Evolutionary conservation across 2,113 vertebrate genomes (phyloP).

Genomic region (Pavo muticus): DNA sequence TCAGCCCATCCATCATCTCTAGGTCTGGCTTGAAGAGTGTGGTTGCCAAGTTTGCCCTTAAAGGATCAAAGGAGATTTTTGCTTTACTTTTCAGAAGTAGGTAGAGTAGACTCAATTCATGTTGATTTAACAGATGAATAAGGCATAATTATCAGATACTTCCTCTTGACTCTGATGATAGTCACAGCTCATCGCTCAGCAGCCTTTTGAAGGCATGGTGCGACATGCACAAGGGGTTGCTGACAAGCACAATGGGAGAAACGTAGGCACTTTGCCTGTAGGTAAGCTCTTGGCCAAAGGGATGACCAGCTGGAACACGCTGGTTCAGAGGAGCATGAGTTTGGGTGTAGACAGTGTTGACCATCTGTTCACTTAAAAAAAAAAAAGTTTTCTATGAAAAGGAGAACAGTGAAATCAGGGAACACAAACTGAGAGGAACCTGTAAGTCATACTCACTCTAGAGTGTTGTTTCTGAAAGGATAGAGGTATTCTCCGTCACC

Average conservation of each 20-base stretch:
- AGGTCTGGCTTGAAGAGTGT: neutral
- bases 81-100: neutral
- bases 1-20: neutral
- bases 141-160: neutral
- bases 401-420: rapidly evolving
- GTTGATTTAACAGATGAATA: neutral
- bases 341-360: neutral
- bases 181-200: neutral
- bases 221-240: neutral
- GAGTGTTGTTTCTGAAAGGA: conserved; percentile 70
- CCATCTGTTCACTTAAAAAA: neutral
- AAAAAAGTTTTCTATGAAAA: neutral
- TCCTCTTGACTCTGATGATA: neutral
- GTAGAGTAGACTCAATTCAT: neutral
- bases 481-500: conserved; percentile 71
- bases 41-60: neutral
- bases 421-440: neutral
- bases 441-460: conserved; percentile 53
- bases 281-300: neutral
- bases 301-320: neutral
- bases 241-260: neutral
- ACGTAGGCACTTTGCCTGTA: neutral
- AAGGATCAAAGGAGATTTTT: neutral
- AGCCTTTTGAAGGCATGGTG: neutral
- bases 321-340: neutral